Evolutionary conservation across 2,797 vertebrate species (phyloP).

Genomic region (Microctenopoma steveboyesi): DNA sequence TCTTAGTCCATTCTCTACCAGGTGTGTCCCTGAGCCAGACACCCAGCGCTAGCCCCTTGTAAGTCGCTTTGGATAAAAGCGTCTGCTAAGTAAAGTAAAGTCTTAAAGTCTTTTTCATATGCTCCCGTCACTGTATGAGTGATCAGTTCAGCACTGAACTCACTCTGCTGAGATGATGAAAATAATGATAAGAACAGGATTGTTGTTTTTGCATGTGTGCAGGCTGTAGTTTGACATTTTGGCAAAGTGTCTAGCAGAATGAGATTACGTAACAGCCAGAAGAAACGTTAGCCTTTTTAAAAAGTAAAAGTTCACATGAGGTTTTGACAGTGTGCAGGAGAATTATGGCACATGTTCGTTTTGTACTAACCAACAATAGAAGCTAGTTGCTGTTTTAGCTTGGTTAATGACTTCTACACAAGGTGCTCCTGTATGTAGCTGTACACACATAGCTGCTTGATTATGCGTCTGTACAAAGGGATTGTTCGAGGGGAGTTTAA

Average conservation of each 20-base stretch:
- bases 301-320: constrained; percentile 16
- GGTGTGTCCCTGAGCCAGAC: too few species aligned
- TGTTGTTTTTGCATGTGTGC: constrained; percentile 17
- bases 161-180: constrained; percentile 40
- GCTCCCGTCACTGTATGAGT: constrained; percentile 8
- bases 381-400: background rate
- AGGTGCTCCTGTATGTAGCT: too few species aligned
- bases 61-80: too few species aligned
- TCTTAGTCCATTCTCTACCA: too few species aligned
- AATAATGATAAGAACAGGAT: constrained; percentile 28
- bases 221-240: constrained; percentile 33
- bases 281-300: constrained; percentile 14
- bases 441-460: too few species aligned
- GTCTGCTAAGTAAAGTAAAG: too few species aligned
- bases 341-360: background rate
- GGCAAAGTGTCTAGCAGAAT: constrained; percentile 11
- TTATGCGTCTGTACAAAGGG: too few species aligned
- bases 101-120: background rate
- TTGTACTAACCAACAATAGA: background rate
- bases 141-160: background rate
- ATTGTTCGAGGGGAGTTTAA: too few species aligned
- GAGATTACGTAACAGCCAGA: constrained; percentile 18
- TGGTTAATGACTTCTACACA: background rate
- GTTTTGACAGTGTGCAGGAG: background rate
- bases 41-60: too few species aligned